Base-by-base conservation (phyloP, 1,140 invertebrate genomes). In the Tetranychus cinnabarinus region DNA sequence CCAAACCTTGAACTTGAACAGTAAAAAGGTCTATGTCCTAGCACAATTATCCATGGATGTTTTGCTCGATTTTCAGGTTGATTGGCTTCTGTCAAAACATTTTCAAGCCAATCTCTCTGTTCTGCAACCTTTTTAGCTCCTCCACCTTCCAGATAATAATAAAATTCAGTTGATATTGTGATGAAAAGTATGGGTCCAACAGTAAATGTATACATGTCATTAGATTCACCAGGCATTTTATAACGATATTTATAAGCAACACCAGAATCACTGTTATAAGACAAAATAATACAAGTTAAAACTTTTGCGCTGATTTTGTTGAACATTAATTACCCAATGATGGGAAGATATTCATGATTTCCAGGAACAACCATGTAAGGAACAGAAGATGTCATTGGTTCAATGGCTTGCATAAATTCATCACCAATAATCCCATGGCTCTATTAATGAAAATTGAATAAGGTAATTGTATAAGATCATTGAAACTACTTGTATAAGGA, bases 11-110 rank as follows among this genome's bases (percentile, higher is more conserved):
- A 37, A 12, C 34, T 88, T 62, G 88, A 90, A 72, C 93, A 97
- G 71, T 97, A 97, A 89, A 97, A 93, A 1, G 93, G 92, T 35
- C 90, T 76, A 72, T 97, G 91, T n/a, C 88, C 90, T 72, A 82
- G 86, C 5, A 86, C 80, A 48, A 97, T 80, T 62, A 97, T 88
- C 93, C 93, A 97, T 0, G 92, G 91, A 37, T 79, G 77, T 63
- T 78, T 72, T 35, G 69, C 69, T 68, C 86, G 77, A 65, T 80
- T 80, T 59, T 77, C 72, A 8, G n/a, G n/a, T 59, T 69, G 68
- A 60, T 74, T 78, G 4, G 80, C 79, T 66, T 73, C 77, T 52
- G 75, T 72, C 39, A 97, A 73, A 73, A 96, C 91, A 36, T 80
- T 71, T 56, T 82, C 77, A 4, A 97, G 75, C 90, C 91, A 97